Conservation (phyloP, 2,888 invertebrate genomes). For the Pheosia gnoma region DNA sequence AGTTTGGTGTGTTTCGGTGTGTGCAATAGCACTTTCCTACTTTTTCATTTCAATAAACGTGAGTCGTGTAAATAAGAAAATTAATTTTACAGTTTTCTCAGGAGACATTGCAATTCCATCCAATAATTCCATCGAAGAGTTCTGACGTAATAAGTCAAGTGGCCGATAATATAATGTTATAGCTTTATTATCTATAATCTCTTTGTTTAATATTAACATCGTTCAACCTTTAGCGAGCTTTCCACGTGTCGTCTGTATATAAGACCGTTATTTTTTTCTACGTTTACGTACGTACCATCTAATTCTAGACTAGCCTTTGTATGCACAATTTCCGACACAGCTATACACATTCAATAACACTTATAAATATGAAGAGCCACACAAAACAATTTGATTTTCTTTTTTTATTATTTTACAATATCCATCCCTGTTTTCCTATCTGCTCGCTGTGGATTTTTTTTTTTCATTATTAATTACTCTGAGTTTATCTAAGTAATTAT, state of each 20-base stretch:
- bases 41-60: slow-evolving; percentile 63
- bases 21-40: slow-evolving; percentile 83
- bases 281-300: slow-evolving; percentile 59
- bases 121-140: slow-evolving; percentile 70
- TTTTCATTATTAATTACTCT: slow-evolving; percentile 67
- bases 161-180: slow-evolving; percentile 35
- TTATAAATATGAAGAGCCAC: slow-evolving; percentile 79
- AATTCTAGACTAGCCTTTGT: slow-evolving; percentile 71
- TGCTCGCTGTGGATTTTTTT: slow-evolving; percentile 75
- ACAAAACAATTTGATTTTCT: slow-evolving; percentile 68
- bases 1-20: slow-evolving; percentile 79
- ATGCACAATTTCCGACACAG: slow-evolving; percentile 62
- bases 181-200: slow-evolving; percentile 32
- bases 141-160: slow-evolving; percentile 23
- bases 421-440: slow-evolving; percentile 84
- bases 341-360: slow-evolving; percentile 81
- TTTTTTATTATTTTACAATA: slow-evolving; percentile 72
- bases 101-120: slow-evolving; percentile 66
- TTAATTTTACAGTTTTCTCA: slow-evolving; percentile 50
- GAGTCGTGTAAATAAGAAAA: slow-evolving; percentile 65
- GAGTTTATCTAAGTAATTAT: slow-evolving; percentile 79
- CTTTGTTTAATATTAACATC: slow-evolving; percentile 45
- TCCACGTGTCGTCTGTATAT: slow-evolving; percentile 46
- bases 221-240: slow-evolving; percentile 80
- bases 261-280: slow-evolving; percentile 50